Base-by-base conservation (phyloP, 2,888 invertebrate genomes). In the Patella depressa region DNA sequence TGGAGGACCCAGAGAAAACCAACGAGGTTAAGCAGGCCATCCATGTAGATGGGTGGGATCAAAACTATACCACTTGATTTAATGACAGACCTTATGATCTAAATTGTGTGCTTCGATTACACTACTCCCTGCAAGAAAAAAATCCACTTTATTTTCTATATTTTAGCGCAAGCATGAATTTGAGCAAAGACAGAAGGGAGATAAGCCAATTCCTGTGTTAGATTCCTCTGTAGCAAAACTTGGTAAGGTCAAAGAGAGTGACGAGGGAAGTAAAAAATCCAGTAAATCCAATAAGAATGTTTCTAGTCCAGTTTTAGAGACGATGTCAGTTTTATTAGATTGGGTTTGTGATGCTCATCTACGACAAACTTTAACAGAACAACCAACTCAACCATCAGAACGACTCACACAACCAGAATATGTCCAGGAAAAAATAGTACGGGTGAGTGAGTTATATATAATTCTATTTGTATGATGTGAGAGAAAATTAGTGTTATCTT, bases 261-360 rank as follows among this genome's bases (percentile, higher is more conserved):
- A 59, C 5, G 59, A 59, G 5, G 19, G 59, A 5, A 19, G 59
- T 59, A 59, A 17, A 59, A 59, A 59, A 19, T 17, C 19, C 14
- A 17, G 59, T 59, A 59, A 59, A 59, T 17, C 4, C 9, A 59
- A 5, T 19, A 59, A 59, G 3, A 54, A 24, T 15, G 45, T 59
- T 11, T 73, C 53, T n/a, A 75, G 75, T 74, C 81, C 82, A 59
- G 80, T 81, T 45, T 88, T 86, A 82, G 89, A 90, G 74, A 87
- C 89, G 11, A 82, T 89, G 83, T 85, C 88, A 14, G 81, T 85
- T 3, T 79, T 90, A 29, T 78, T 90, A 65, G 89, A 89, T 79
- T 90, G 90, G 90, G 82, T 90, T 12, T 88, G 88, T 70, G 90
- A 90, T 74, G 85, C 87, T 14, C 89, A 90, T 75, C 83, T 90